Evolutionary conservation across 2,888 invertebrate genomes (phyloP), one percentile per base, ranked within the genome.

Genomic region (Alentia gelatinosa): DNA sequence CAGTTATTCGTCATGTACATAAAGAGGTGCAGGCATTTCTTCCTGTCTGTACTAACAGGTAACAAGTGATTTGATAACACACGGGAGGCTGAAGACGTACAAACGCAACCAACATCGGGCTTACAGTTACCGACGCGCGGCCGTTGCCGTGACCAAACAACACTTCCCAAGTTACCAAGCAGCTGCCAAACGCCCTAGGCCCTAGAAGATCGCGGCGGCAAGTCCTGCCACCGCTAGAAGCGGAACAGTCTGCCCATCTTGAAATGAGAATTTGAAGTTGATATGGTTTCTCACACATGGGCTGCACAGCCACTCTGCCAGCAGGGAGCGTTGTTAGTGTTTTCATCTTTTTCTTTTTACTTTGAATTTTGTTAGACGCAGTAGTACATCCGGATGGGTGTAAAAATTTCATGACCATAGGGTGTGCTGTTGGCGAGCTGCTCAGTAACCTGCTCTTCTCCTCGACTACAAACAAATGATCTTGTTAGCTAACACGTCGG

Each of bases 11-110:
- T 83, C 83, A 40, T 42, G 86, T 86, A 86, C 86, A 86, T 47
- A 47, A 47, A 47, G 86, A 86, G 86, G 86, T 86, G 86, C 86
- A 50, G 86, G 86, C 50, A 47, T 50, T 33, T 84, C 40, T 35
- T 39, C 86, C 86, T 86, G 42, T 86, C 47, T 42, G 15, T 86
- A 47, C 86, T 86, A 86, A 86, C 86, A 86, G 86, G 86, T 86
- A 86, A 86, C 86, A 86, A 86, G 86, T 86, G 86, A 47, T 83
- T 56, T 12, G 19, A 39, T 47, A 86, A 86, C 86, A 86, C 86
- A 86, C 37, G 79, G 79, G 86, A 86, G 86, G 86, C 86, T 47
- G 86, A 42, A 86, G 42, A 86, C 86, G 50, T 23, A 86, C 86
- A 86, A 86, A 86, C 30, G 86, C 50, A 86, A 86, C 86, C 86